Evolutionary conservation across 2,113 vertebrate genomes (phyloP).

Genomic region (Grus americana): DNA sequence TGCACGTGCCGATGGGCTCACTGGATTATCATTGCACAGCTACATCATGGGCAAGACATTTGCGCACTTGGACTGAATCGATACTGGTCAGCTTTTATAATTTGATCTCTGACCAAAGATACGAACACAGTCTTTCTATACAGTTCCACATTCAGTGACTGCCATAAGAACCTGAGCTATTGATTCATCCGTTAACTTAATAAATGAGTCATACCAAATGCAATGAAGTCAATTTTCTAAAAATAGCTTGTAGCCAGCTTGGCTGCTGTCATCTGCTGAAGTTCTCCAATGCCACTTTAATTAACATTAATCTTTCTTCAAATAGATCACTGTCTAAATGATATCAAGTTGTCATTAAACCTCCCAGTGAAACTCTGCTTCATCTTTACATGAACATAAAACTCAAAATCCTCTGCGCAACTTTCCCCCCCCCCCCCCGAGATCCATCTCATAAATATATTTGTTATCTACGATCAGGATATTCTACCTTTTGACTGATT

Average conservation of each 20-base stretch:
- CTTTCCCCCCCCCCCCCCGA: background rate
- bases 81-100: background rate
- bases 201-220: slow-evolving; percentile 48
- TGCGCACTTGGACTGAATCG: background rate
- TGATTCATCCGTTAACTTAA: slow-evolving; percentile 48
- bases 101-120: background rate
- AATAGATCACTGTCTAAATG: slow-evolving; percentile 38
- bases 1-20: fast-evolving
- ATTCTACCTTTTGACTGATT: background rate
- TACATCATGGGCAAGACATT: background rate
- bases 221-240: slow-evolving; percentile 46
- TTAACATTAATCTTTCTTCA: slow-evolving; percentile 57
- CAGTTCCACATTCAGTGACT: background rate
- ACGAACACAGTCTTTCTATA: background rate
- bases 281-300: slow-evolving; percentile 56
- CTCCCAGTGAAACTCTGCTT: slow-evolving; percentile 4
- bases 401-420: background rate
- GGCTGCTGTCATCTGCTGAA: slow-evolving; percentile 57
- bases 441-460: background rate
- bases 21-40: background rate
- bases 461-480: background rate
- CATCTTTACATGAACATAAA: background rate
- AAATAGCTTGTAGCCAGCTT: slow-evolving; percentile 57
- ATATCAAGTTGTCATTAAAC: slow-evolving; percentile 23
- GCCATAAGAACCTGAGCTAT: slow-evolving; percentile 22